Percentiles rank a stretch among this genome's conserved stretches.
Evolutionary conservation across 2,888 invertebrate species (phyloP).

Genomic region (Thera obeliscata): DNA sequence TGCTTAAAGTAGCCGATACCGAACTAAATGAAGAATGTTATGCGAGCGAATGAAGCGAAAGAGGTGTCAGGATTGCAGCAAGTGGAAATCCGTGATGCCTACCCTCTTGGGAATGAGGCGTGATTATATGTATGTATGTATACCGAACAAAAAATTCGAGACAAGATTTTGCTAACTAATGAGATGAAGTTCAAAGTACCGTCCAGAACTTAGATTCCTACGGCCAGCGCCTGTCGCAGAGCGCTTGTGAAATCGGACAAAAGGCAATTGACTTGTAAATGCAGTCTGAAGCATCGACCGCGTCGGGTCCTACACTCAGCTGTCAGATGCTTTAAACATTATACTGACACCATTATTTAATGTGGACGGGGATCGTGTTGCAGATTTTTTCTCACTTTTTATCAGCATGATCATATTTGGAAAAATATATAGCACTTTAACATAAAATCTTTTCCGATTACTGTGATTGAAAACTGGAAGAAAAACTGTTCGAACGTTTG

Average conservation of each 20-base stretch:
- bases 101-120: no score
- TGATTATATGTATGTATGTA: no score
- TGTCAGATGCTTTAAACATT: slow-evolving; percentile 23
- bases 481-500: no score
- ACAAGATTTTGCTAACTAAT: no score
- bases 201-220: slow-evolving; percentile 11
- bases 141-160: no score
- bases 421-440: not conserved
- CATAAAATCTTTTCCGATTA: no score
- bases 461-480: no score
- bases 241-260: slow-evolving; percentile 33
- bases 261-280: slow-evolving; percentile 40
- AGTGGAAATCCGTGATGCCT: no score
- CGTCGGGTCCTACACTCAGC: slow-evolving; percentile 20
- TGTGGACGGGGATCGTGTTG: slow-evolving; percentile 15
- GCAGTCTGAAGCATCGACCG: slow-evolving; percentile 28
- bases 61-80: no score
- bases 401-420: not conserved
- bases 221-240: slow-evolving; percentile 19
- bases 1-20: no score
- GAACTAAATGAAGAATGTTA: no score
- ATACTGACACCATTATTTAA: slow-evolving; percentile 24
- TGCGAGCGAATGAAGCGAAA: no score
- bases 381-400: slow-evolving; percentile 10
- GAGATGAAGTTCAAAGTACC: not conserved